A percentile compares a stretch with the other conserved stretches of the same genome.
Evolutionary conservation across 2,888 invertebrate genomes (phyloP).

Genomic region (Trachelus iudaicus): DNA sequence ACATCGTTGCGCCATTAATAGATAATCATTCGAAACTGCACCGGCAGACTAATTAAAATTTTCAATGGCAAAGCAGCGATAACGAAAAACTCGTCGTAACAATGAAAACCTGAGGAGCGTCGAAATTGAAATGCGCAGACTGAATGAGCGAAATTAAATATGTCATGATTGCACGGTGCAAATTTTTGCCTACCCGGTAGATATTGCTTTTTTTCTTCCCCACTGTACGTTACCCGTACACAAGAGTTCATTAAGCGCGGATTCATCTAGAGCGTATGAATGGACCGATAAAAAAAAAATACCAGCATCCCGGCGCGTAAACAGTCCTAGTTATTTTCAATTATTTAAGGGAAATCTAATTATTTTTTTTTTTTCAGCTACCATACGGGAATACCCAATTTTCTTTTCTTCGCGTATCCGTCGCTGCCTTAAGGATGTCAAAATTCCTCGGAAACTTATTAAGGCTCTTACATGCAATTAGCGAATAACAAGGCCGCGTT

Average conservation of each 20-base stretch:
- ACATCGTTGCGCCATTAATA: background rate
- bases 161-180: background rate
- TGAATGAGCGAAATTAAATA: background rate
- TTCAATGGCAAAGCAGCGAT: background rate
- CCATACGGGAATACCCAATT: background rate
- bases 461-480: constrained; percentile 21
- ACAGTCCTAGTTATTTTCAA: background rate
- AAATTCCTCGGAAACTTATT: background rate
- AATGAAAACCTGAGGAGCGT: background rate
- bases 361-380: background rate
- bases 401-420: background rate
- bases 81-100: background rate
- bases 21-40: background rate
- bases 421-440: background rate
- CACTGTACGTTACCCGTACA: background rate
- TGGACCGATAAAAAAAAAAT: background rate
- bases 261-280: background rate
- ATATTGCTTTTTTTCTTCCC: background rate
- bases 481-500: constrained; percentile 51
- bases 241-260: background rate
- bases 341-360: background rate
- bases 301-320: background rate
- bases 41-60: background rate
- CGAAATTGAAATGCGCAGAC: background rate
- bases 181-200: background rate